Conservation (phyloP, 2,888 invertebrate species). For the Amorpha juglandis region DNA sequence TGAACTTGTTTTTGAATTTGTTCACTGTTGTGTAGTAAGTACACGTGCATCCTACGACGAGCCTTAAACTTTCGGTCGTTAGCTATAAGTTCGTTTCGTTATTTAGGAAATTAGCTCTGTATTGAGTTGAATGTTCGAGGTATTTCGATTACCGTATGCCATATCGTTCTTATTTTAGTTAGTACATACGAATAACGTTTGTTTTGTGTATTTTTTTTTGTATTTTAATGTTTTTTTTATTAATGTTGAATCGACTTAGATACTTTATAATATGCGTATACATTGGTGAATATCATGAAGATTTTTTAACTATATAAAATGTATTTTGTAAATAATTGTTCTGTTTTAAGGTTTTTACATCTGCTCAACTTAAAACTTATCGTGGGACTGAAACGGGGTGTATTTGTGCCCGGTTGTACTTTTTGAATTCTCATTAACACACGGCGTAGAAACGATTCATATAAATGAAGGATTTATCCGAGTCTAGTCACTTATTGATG, state of each 20-base stretch:
- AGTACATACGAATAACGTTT: constrained; percentile 44
- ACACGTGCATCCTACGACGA: constrained; percentile 68
- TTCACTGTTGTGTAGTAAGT: constrained; percentile 78
- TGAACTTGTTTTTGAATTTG: constrained; percentile 72
- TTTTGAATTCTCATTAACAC: constrained; percentile 45
- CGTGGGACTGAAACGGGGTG: constrained; percentile 64
- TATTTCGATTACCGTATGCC: constrained; percentile 59
- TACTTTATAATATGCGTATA: constrained; percentile 70
- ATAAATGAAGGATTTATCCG: constrained; percentile 34
- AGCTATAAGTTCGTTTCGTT: constrained; percentile 74
- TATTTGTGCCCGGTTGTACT: constrained; percentile 38
- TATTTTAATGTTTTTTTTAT: constrained; percentile 58
- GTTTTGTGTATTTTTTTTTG: constrained; percentile 54
- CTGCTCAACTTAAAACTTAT: constrained; percentile 82
- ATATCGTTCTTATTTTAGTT: constrained; percentile 55
- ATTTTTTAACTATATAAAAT: constrained; percentile 70
- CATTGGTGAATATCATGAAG: constrained; percentile 59
- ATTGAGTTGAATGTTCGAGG: constrained; percentile 56
- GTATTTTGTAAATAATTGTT: constrained; percentile 80
- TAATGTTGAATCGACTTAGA: constrained; percentile 64
- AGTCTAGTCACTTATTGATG: constrained; percentile 60
- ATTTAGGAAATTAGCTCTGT: constrained; percentile 61
- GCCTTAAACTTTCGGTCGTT: constrained; percentile 73
- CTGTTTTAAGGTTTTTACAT: constrained; percentile 78
- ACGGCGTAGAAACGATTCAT: constrained; percentile 18